Evolutionary conservation across 2,888 invertebrate genomes (phyloP), one percentile per base, ranked within the genome.

Genomic region (Dorcus parallelipipedus): DNA sequence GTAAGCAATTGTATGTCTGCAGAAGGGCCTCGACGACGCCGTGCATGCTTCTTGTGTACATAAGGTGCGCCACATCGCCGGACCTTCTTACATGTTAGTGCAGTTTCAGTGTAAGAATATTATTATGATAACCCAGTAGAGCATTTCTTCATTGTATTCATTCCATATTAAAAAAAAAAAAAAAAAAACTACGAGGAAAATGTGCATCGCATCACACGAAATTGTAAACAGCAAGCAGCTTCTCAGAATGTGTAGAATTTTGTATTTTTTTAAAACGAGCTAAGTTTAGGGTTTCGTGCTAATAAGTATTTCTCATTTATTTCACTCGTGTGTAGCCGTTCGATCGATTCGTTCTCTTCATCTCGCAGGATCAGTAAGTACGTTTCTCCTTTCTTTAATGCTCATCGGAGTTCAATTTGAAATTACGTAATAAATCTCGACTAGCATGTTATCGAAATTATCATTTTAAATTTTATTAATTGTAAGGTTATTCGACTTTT

Each of bases 211-310:
- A 73, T 76, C 75, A 76, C 26, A 33, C 71, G 66, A 71, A 74
- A 71, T 66, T 65, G 53, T 48, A 49, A 59, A 42, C 8, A 69
- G 65, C 65, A 60, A 70, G 67, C 69, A 72, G 69, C 70, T 71
- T 56, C 59, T 60, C 59, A 60, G 55, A 56, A 64, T 67, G 68
- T 69, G 76, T 77, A 78, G 78, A 77, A 72, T 77, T 77, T 78
- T 78, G 76, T 78, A 77, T 78, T 78, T 78, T 78, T 77, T 78
- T 77, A 78, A 74, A 69, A 69, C 5, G 26, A 5, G 26, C 71
- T 71, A 68, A 69, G 72, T 73, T 72, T 72, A 73, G 71, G 70
- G 66, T 70, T 71, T 65, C 67, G 62, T 64, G 67, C 64, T 64
- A 64, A 65, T 62, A 61, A 64, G 59, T 65, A 58, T 65, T 61